A percentile compares a stretch with the other conserved stretches of the same genome.
These are phyloP conservation scores for Perca flavescens DNA, from an alignment of 2,113 vertebrate species.

Conservation along the genomic window DNA sequence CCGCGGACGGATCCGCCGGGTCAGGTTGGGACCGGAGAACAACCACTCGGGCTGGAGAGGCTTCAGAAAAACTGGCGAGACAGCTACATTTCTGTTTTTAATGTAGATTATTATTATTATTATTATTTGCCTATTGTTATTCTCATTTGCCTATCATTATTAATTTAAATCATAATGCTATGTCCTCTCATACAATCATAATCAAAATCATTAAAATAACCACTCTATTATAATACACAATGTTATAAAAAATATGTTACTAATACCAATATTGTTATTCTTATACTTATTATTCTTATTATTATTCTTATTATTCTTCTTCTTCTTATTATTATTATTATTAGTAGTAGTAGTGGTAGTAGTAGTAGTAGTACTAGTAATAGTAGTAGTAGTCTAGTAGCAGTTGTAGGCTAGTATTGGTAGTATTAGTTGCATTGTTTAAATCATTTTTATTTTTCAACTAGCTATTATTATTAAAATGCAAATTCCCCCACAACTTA, in stretches of 20 bases:
- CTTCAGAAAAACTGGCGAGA: background rate
- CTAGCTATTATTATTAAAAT: background rate
- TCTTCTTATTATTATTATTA: background rate
- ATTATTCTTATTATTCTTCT: background rate
- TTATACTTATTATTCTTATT: background rate
- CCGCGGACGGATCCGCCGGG: conserved; percentile 76
- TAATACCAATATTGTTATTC: background rate
- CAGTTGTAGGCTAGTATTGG: background rate
- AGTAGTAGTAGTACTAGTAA: background rate
- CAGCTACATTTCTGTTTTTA: too few species aligned
- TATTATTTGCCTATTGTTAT: too few species aligned
- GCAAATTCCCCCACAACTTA: background rate
- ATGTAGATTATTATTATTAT: background rate
- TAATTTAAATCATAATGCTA: background rate
- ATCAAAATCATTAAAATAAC: background rate
- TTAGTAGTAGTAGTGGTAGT: background rate
- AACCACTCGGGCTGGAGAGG: conserved; percentile 15
- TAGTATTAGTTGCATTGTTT: background rate
- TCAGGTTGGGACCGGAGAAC: conserved; percentile 71
- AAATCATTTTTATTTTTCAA: background rate
- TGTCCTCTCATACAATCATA: background rate
- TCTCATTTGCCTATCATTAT: background rate
- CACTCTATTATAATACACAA: background rate
- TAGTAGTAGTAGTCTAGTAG: too few species aligned
- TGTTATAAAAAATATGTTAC: too few species aligned